Conservation (phyloP, 2,113 vertebrate species). For the Myrmecobius fasciatus region DNA sequence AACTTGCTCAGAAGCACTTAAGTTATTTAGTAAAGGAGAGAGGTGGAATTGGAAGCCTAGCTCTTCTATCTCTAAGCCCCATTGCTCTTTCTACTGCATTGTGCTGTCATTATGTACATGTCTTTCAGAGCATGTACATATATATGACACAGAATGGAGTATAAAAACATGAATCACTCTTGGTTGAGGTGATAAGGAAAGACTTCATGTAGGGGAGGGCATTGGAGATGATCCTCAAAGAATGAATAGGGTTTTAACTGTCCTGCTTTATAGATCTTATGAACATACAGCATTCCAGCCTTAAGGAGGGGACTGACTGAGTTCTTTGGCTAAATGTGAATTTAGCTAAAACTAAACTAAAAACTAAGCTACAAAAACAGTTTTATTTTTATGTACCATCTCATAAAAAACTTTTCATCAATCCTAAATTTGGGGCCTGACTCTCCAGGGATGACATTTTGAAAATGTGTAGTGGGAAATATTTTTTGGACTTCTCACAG, state of each 20-base stretch:
- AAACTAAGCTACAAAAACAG: conserved; percentile 32
- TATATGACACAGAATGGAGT: background rate
- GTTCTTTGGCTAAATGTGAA: background rate
- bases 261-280: background rate
- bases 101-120: background rate
- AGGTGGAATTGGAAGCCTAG: background rate
- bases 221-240: background rate
- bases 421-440: conserved; percentile 29
- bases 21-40: background rate
- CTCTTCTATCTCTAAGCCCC: background rate
- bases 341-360: background rate
- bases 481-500: conserved; percentile 32
- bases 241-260: background rate
- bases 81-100: background rate
- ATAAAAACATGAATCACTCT: background rate
- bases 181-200: background rate
- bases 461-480: conserved; percentile 34
- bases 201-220: background rate
- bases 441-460: conserved; percentile 43
- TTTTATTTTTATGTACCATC: conserved; percentile 19
- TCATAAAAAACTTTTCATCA: conserved; percentile 17
- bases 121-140: background rate
- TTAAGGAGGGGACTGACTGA: too few relatives aligned
- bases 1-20: background rate
- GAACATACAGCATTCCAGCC: background rate